These are phyloP conservation scores for Psittacara wagleri DNA, from an alignment of 2,113 vertebrate genomes.

Conservation along the genomic window DNA sequence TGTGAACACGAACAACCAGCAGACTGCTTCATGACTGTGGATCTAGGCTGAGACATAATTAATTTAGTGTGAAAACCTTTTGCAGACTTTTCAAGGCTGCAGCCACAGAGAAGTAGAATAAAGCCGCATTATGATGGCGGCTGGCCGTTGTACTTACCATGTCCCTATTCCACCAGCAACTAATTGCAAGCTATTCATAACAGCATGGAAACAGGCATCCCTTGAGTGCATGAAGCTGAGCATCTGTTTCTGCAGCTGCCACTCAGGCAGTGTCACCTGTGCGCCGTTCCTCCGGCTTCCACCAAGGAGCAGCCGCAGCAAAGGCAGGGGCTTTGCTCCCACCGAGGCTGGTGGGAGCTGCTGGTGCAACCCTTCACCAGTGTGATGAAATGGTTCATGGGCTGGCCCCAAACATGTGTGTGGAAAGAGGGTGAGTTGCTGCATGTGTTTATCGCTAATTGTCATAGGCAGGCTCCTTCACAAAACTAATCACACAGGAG, in stretches of 20 bases:
- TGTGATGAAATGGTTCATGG: accelerated
- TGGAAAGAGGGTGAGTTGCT: not conserved
- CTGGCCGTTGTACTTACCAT: not conserved
- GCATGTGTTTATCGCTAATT: not conserved
- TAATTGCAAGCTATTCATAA: not conserved
- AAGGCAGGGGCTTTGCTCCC: not conserved
- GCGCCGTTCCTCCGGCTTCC: not conserved
- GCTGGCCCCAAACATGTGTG: not conserved
- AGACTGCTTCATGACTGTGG: not conserved
- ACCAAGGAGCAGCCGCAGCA: not conserved
- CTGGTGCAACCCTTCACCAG: not conserved
- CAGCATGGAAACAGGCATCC: not conserved
- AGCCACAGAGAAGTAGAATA: not conserved
- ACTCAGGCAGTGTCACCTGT: not conserved
- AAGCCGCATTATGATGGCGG: not conserved
- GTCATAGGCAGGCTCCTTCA: not conserved
- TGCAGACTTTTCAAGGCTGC: not conserved
- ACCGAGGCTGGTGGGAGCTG: not conserved
- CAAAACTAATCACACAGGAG: not conserved
- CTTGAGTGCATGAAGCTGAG: not conserved
- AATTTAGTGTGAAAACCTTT: not conserved
- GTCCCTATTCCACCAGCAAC: not conserved
- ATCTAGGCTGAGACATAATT: not conserved
- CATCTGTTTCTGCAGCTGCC: not conserved
- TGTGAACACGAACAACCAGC: conserved; percentile 3